phyloP scores from a whole-genome alignment of 2,797 vertebrate genomes.

The Scomberomorus guttatus region DNA sequence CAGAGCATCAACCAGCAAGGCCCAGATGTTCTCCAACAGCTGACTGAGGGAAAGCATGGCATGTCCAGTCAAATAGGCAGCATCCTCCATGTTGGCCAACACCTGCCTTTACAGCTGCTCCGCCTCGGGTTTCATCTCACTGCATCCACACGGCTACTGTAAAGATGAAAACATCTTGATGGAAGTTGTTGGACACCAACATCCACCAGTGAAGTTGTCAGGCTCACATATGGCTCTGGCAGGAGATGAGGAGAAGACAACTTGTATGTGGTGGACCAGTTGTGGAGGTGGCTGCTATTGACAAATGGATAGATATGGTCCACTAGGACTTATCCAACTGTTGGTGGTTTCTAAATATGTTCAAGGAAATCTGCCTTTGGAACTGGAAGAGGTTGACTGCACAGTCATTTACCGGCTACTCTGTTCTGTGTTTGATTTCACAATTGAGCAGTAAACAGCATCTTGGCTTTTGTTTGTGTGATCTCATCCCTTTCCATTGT shows the following conservation, averaged over 20 bases:
- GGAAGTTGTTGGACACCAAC: constrained; percentile 49
- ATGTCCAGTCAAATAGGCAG: constrained; percentile 77
- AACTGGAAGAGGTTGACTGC: neutral
- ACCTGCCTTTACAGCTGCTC: constrained; percentile 80
- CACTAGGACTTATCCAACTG: constrained; percentile 31
- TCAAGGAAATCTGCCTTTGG: constrained; percentile 5
- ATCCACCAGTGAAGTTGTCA: constrained; percentile 64
- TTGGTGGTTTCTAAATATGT: constrained; percentile 33
- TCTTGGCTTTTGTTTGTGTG: constrained; percentile 26
- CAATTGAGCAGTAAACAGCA: constrained; percentile 28
- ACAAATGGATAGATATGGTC: constrained; percentile 30
- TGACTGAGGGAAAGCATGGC: constrained; percentile 66
- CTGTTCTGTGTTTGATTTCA: constrained; percentile 43
- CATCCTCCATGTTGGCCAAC: constrained; percentile 71
- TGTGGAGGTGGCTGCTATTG: constrained; percentile 22
- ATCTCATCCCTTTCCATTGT: constrained; percentile 16
- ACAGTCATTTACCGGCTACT: constrained; percentile 23
- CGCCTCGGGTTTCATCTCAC: constrained; percentile 68
- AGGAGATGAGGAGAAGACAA: constrained; percentile 33
- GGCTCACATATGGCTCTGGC: constrained; percentile 70
- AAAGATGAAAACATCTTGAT: constrained; percentile 58
- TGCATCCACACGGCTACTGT: constrained; percentile 47
- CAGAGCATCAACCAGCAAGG: constrained; percentile 56
- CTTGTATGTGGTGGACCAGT: constrained; percentile 21
- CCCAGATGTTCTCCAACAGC: constrained; percentile 80